Evolutionary conservation across 1,140 invertebrate species (phyloP).

Genomic region (Oscheius sp.): DNA sequence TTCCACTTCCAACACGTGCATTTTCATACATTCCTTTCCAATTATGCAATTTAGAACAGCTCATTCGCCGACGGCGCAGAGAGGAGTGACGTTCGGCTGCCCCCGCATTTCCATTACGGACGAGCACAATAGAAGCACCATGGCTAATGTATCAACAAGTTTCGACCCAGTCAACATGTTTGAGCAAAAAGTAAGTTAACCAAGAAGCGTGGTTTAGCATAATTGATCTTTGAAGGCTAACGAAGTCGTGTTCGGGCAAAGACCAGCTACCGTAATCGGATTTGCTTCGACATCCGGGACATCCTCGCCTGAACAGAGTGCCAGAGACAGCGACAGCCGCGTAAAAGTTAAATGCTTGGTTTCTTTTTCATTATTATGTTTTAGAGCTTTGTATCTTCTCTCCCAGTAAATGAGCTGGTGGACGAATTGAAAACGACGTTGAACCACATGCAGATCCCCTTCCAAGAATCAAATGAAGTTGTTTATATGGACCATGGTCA

Average conservation of each 20-base stretch:
- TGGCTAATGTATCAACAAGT: slow-evolving; percentile 41
- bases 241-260: slow-evolving; percentile 45
- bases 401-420: slow-evolving; percentile 18
- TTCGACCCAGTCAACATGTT: slow-evolving; percentile 49
- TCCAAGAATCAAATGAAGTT: slow-evolving; percentile 18
- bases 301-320: slow-evolving; percentile 29
- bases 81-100: slow-evolving; percentile 34
- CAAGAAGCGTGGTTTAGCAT: neutral
- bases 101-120: slow-evolving; percentile 58
- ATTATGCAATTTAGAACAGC: neutral
- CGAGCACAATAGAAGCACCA: slow-evolving; percentile 52
- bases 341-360: slow-evolving; percentile 12
- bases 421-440: slow-evolving; percentile 17
- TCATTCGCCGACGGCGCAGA: slow-evolving; percentile 24
- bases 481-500: slow-evolving; percentile 22
- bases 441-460: slow-evolving; percentile 19
- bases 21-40: neutral
- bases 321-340: slow-evolving; percentile 6
- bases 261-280: slow-evolving; percentile 58
- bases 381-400: slow-evolving; percentile 18
- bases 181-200: slow-evolving; percentile 22
- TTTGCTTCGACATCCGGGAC: slow-evolving; percentile 44
- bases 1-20: neutral
- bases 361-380: neutral
- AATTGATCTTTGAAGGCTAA: slow-evolving; percentile 17